Base-by-base conservation (phyloP, 2,888 invertebrate species). In the Aphidius colemani region DNA sequence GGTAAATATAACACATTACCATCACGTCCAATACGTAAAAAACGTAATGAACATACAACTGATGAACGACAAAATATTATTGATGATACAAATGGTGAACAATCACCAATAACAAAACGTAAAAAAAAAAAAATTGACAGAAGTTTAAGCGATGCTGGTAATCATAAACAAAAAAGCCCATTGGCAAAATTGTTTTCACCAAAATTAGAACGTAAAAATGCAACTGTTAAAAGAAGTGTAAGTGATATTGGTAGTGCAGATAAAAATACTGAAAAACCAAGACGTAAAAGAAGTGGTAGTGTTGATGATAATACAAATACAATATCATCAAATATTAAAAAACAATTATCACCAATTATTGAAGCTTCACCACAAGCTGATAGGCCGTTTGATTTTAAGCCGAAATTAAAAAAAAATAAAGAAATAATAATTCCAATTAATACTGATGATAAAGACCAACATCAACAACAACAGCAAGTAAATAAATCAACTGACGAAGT, bases 261-360 rank as follows among this genome's bases (percentile, higher is more conserved):
- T 39, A 83, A 85, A 10, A 58, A 58, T 40, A 18, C 41, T 45
- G 41, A 44, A 7, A 61, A 58, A 76, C 83, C 85, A 6, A 82
- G 85, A 53, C 83, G 88, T 13, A 88, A 88, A 79, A 83, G 88
- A 73, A 84, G 87, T 63, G 87, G 87, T 55, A 88, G 87, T 76
- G 55, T 59, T 1, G 61, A 46, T 18, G 18, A 11, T 3, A 73
- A 71, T 48, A 74, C 77, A 7, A 78, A 85, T 8, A 85, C 85
- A 69, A 85, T 85, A 3, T 80, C 84, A 30, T 82, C 84, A 69
- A 86, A 87, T 63, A 87, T 86, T 69, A 90, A 90, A 75, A 85
- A 88, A 64, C 92, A 91, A 75, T 78, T 93, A 18, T 91, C 92
- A 7, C 93, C 93, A 0, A 93, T 93, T 59, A 92, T 92, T 69